phyloP scores from a whole-genome alignment of 1,140 invertebrate genomes.

The Cepaea nemoralis region DNA sequence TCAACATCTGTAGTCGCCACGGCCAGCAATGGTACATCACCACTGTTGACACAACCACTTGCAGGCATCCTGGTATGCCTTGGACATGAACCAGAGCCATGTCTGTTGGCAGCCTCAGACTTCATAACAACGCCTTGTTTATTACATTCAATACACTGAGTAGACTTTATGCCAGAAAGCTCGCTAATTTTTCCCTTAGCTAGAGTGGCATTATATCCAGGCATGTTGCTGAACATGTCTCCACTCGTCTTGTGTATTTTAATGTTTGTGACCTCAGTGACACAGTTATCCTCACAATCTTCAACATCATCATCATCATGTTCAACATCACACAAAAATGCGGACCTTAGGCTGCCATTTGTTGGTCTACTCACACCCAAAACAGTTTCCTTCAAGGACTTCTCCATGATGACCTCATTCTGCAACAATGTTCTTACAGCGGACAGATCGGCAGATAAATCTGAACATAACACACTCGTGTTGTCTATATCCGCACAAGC shows the following conservation, averaged over 20 bases:
- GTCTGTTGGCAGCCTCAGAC: neutral
- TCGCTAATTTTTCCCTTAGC: too few species aligned
- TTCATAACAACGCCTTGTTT: neutral
- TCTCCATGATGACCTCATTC: neutral
- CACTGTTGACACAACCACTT: neutral
- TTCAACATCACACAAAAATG: neutral
- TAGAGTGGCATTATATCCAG: too few species aligned
- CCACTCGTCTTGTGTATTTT: too few species aligned
- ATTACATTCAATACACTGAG: neutral
- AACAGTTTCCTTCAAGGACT: slow-evolving; percentile 9
- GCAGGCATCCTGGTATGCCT: neutral
- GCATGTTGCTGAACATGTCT: too few species aligned
- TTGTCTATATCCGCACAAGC: too few species aligned
- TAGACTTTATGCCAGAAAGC: too few species aligned
- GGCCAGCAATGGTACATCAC: neutral
- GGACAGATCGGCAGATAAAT: too few species aligned
- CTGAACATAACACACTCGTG: too few species aligned
- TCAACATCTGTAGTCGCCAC: neutral
- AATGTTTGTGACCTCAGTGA: too few species aligned
- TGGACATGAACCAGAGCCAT: neutral
- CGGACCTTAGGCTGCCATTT: too few species aligned
- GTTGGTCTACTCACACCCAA: neutral
- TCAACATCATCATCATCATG: neutral
- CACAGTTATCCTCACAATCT: too few species aligned
- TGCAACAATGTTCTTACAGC: too few species aligned